These are phyloP conservation scores for Parnassius mnemosyne DNA, from an alignment of 2,888 invertebrate genomes.

Conservation along the genomic window DNA sequence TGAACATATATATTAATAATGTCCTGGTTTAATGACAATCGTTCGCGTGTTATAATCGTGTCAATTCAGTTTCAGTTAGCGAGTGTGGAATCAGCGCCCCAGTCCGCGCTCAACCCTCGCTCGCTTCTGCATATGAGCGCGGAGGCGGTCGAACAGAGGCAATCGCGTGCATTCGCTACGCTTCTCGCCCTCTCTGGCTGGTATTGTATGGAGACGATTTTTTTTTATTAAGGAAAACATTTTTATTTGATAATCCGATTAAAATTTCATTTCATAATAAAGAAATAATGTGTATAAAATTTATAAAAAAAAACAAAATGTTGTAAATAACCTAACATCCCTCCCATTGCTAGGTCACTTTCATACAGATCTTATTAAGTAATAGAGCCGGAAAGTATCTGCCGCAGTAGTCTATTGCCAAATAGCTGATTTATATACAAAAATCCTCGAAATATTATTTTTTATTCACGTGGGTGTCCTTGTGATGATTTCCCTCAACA, in stretches of 20 bases:
- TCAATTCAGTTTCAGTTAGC: constrained; percentile 45
- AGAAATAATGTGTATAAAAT: no score
- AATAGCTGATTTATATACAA: no score
- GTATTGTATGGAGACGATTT: constrained; percentile 34
- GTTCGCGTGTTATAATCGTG: constrained; percentile 56
- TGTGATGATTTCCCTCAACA: no score
- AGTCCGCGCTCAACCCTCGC: constrained; percentile 11
- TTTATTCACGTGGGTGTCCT: no score
- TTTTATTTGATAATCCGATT: not conserved
- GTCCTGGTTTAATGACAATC: constrained; percentile 31
- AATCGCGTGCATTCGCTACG: constrained; percentile 43
- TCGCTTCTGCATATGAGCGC: constrained; percentile 8
- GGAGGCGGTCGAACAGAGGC: constrained; percentile 32
- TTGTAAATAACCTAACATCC: no score
- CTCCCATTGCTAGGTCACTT: no score
- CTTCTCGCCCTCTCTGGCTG: constrained; percentile 35
- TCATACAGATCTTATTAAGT: no score
- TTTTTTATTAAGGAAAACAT: not conserved
- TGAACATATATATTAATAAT: constrained; percentile 14
- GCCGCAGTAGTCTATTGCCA: no score
- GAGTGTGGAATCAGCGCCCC: constrained; percentile 27
- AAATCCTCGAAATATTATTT: no score
- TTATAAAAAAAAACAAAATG: no score
- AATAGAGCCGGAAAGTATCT: no score
- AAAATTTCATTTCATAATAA: no score